Percentiles rank a stretch among this genome's conserved stretches.
Conservation (phyloP, 1,140 invertebrate genomes). For the Meloidogyne hapla region DNA sequence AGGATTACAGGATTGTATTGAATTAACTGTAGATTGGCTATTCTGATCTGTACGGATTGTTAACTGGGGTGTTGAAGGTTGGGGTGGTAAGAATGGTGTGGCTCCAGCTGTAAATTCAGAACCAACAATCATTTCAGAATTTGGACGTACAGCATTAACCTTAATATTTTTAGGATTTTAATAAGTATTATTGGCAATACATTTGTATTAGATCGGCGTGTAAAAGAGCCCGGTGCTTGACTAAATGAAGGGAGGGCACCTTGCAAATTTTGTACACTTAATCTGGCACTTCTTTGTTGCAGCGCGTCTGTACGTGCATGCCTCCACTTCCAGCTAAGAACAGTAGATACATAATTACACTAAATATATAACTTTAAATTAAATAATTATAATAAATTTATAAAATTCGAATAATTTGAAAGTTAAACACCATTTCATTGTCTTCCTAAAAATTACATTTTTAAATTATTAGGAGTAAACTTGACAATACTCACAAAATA, state of each 20-base stretch:
- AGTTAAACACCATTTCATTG: conserved; percentile 16
- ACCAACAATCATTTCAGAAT: conserved; percentile 10
- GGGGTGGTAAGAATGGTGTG: not conserved
- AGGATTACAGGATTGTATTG: conserved; percentile 37
- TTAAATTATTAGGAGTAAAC: not conserved
- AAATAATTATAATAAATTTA: not conserved
- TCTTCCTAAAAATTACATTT: conserved; percentile 17
- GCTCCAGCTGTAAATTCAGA: not conserved
- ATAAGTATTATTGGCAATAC: conserved; percentile 7
- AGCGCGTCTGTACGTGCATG: conserved; percentile 21
- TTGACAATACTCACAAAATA: conserved; percentile 9
- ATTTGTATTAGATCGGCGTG: conserved; percentile 23
- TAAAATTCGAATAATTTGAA: too few relatives aligned
- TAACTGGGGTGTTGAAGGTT: conserved; percentile 19
- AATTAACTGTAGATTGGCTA: conserved; percentile 38
- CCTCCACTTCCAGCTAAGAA: conserved; percentile 22
- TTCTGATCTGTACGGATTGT: not conserved
- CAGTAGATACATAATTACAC: conserved; percentile 22
- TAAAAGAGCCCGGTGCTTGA: not conserved
- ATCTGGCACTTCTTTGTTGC: conserved; percentile 20
- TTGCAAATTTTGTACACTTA: conserved; percentile 26
- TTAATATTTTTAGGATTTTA: not conserved
- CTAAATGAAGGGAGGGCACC: conserved; percentile 22
- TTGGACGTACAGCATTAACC: conserved; percentile 21
- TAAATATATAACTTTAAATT: not conserved